Base-by-base conservation (phyloP, 2,888 invertebrate genomes). In the Habroteleia sp. region DNA sequence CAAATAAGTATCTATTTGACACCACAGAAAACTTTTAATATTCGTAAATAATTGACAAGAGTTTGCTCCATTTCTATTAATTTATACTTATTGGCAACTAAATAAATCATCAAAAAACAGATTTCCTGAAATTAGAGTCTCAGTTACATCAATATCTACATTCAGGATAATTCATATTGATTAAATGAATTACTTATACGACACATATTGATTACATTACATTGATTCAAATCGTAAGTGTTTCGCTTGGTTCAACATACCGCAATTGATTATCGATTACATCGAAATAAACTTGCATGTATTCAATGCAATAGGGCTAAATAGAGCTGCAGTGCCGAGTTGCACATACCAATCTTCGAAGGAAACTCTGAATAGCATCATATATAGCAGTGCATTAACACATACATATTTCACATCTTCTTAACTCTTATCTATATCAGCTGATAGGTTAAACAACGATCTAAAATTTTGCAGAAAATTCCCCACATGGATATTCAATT, bases 241-340 rank as follows among this genome's bases (percentile, higher is more conserved):
- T 66, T 65, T 75, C 60, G 48, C 33, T 62, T 46, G 72, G 74
- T 71, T 66, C 56, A 35, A 44, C 50, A 68, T 62, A 66, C 56
- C 44, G 63, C 66, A 66, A 74, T 71, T 60, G 71, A 71, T 74
- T 76, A 74, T 74, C 71, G 73, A 74, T 76, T 71, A 60, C 73
- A 56, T 66, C 63, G 50, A 50, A 75, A 75, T 72, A 71, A 66
- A 60, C 65, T 66, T 65, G 63, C 58, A 33, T 54, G 35, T 31
- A 50, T 72, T 66, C 58, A 54, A 42, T 37, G 46, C 68, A 44
- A 71, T 66, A 54, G 69, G 54, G 58, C 42, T 71, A 71, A 68
- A 56, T 56, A 68, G 73, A 69, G 58, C 62, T 25, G 60, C 74
- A 50, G 44, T 44, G 56, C 60, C 42, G 35, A 41, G 60, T 39